These are phyloP conservation scores for Rhopalosiphum padi DNA, from an alignment of 1,140 invertebrate genomes.

Conservation along the genomic window DNA sequence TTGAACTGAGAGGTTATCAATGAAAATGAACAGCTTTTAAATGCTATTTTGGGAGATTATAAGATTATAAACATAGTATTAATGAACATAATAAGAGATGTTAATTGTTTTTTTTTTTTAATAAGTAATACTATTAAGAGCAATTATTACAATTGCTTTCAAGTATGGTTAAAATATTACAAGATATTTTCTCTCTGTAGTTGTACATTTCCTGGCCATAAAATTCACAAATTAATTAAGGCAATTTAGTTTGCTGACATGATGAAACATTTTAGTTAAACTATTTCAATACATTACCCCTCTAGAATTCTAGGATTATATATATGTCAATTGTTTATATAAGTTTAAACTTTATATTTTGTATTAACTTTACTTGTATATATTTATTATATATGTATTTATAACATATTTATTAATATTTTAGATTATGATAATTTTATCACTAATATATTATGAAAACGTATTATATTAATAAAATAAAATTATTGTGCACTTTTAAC, in stretches of 20 bases:
- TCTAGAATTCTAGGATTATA: not conserved
- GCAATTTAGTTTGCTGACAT: not conserved
- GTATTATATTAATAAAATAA: not conserved
- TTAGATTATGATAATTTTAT: not conserved
- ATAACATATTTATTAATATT: not conserved
- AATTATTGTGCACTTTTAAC: not conserved
- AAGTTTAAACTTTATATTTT: not conserved
- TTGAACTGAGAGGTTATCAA: conserved; percentile 50
- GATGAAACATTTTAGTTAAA: not conserved
- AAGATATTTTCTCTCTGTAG: not conserved
- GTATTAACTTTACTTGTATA: not conserved
- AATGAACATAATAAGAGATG: not conserved
- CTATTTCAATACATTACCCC: not conserved
- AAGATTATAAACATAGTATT: conserved; percentile 1
- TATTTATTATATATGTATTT: too few relatives aligned
- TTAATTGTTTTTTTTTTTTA: conserved; percentile 1
- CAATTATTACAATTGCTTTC: not conserved
- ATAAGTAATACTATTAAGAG: not conserved
- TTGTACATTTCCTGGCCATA: not conserved
- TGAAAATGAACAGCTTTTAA: not conserved
- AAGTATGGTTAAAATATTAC: not conserved
- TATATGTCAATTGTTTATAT: not conserved
- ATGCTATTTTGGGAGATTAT: conserved; percentile 27
- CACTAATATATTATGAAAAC: not conserved
- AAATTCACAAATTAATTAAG: conserved; percentile 40